phyloP scores from a whole-genome alignment of 2,888 invertebrate species.

The Drosophila anomalata region DNA sequence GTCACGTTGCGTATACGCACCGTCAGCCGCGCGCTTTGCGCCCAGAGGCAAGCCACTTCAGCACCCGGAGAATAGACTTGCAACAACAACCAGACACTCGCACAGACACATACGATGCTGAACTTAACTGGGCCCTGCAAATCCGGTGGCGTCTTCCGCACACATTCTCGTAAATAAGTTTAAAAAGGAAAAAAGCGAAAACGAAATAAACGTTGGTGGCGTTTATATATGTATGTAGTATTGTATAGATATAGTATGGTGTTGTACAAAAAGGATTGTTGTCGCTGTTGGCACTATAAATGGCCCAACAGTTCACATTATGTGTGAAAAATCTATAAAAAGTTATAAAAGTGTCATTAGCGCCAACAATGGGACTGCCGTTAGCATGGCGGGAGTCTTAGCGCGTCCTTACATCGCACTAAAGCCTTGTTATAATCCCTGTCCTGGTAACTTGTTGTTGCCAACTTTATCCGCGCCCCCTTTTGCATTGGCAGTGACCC shows the following conservation, averaged over 20 bases:
- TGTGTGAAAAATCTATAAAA: constrained; percentile 80
- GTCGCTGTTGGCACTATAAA: constrained; percentile 63
- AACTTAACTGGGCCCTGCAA: constrained; percentile 38
- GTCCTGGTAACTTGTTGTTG: constrained; percentile 37
- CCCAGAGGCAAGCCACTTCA: constrained; percentile 30
- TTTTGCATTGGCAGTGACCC: constrained; percentile 39
- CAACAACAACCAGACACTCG: constrained; percentile 32
- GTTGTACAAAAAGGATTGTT: constrained; percentile 71
- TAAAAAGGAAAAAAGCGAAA: constrained; percentile 32
- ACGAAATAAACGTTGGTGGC: constrained; percentile 49
- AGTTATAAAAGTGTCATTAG: constrained; percentile 80
- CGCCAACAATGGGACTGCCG: constrained; percentile 53
- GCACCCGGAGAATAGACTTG: constrained; percentile 31
- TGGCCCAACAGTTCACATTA: constrained; percentile 72
- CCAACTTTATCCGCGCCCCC: constrained; percentile 20
- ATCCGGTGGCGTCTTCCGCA: constrained; percentile 66
- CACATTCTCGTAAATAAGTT: constrained; percentile 72
- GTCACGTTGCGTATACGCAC: constrained; percentile 67
- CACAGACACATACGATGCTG: constrained; percentile 7
- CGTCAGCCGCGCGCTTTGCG: constrained; percentile 12
- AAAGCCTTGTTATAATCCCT: constrained; percentile 53
- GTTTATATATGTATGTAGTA: constrained; percentile 25
- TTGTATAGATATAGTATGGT: constrained; percentile 19
- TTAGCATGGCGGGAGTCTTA: constrained; percentile 20
- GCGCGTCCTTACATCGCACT: constrained; percentile 22